Percentiles rank a stretch among this genome's conserved stretches.
These are phyloP conservation scores for Ennomos erosarius DNA, from an alignment of 2,888 invertebrate genomes.

Conservation along the genomic window DNA sequence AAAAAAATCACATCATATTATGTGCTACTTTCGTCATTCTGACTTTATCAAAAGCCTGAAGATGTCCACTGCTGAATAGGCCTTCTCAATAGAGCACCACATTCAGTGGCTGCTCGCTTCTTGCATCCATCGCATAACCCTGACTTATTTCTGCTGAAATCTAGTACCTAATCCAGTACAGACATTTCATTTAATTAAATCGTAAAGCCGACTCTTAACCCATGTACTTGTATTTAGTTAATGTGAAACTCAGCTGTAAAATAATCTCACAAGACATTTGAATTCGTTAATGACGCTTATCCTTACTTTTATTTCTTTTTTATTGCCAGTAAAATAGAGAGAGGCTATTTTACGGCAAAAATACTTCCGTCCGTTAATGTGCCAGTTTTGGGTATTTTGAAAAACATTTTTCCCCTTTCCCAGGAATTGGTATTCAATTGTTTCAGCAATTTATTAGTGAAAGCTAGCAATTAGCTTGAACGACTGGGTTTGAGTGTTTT, in stretches of 20 bases:
- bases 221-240: slow-evolving; percentile 32
- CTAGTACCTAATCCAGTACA: neutral
- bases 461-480: slow-evolving; percentile 31
- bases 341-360: slow-evolving; percentile 27
- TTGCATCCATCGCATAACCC: too few relatives aligned
- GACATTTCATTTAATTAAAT: slow-evolving; percentile 28
- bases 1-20: too few relatives aligned
- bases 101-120: too few relatives aligned
- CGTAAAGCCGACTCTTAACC: slow-evolving; percentile 23
- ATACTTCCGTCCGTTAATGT: slow-evolving; percentile 18
- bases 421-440: slow-evolving; percentile 24
- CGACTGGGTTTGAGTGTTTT: slow-evolving; percentile 21
- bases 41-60: too few relatives aligned
- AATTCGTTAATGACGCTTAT: slow-evolving; percentile 39
- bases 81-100: too few relatives aligned
- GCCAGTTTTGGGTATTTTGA: slow-evolving; percentile 6
- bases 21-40: too few relatives aligned
- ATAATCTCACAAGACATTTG: slow-evolving; percentile 36
- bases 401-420: slow-evolving; percentile 19
- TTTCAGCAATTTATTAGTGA: slow-evolving; percentile 27
- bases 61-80: too few relatives aligned
- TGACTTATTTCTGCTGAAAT: too few relatives aligned
- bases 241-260: slow-evolving; percentile 32
- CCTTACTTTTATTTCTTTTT: slow-evolving; percentile 39
- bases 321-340: slow-evolving; percentile 37